Conservation (phyloP, 2,113 vertebrate genomes). For the Chrysemys picta region DNA sequence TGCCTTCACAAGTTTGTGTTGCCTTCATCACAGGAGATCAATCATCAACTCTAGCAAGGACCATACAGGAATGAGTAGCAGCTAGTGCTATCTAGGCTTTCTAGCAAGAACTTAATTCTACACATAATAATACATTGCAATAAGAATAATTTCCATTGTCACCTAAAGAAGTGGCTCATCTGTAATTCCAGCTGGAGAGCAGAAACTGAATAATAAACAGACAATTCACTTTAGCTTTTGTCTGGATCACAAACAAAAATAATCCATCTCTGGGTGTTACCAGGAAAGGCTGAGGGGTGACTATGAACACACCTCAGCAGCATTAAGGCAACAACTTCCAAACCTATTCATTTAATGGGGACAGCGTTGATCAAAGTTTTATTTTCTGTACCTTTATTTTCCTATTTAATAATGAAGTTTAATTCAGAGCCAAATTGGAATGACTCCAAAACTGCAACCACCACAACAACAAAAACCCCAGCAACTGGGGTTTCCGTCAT, state of each 20-base stretch:
- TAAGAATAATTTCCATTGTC: neutral
- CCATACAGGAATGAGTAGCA: neutral
- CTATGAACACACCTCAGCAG: neutral
- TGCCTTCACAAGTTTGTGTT: neutral
- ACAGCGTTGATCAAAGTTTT: neutral
- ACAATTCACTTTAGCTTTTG: neutral
- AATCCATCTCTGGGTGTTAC: neutral
- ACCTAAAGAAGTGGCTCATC: neutral
- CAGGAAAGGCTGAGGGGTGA: neutral
- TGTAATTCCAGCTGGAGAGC: neutral
- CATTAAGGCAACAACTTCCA: neutral
- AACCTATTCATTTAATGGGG: neutral
- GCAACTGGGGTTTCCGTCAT: neutral
- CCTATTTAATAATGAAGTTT: neutral
- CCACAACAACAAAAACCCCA: neutral
- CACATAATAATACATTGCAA: neutral
- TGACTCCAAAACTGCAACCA: neutral
- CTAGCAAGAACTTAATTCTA: neutral
- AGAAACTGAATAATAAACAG: neutral
- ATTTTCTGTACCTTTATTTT: neutral
- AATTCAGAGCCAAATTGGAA: neutral
- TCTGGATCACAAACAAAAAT: neutral
- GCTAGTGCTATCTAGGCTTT: neutral
- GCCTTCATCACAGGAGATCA: neutral
- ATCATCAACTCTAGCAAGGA: neutral